Evolutionary conservation across 2,113 vertebrate species (phyloP), one percentile per base, ranked within the genome.

Genomic region (Plotosus lineatus): DNA sequence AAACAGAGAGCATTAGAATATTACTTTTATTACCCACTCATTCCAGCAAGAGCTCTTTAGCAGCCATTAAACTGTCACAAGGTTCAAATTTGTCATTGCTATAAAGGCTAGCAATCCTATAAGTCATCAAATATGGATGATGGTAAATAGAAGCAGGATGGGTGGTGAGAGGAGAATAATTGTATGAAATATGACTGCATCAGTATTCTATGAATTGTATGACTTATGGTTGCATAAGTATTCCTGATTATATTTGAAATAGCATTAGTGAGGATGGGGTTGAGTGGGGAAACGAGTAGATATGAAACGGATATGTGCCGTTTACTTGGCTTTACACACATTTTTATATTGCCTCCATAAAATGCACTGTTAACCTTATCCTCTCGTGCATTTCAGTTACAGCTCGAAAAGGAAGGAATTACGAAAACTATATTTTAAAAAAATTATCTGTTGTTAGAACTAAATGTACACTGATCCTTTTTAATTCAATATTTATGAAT

Each of bases 31-130:
- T 92, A 94, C 94, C 93, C 82, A 48, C 87, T 87, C 81, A 82
- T 91, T 91, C 90, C 86, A 94, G 92, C 93, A 92, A 92, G 92
- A 92, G 95, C 94, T 96, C 95, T 97, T 96, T 95, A 96, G 93
- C 91, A 93, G 95, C 94, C 94, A 84, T 98, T 97, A 98, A 98
- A 91, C 92, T 96, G 95, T 95, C 96, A 89, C 85, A 89, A 91
- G 88, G 89, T 89, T 88, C 94, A 94, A 93, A 96, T 96, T 95
- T 95, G 95, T 96, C 95, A 95, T 90, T 90, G 89, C 66, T 94
- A 95, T 94, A 93, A 94, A 94, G 90, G 90, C 92, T 91, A 89
- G 90, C 91, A 94, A 92, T 94, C 94, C 93, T 93, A 94, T 95
- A 95, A 95, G 95, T 93, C 93, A 95, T 96, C 94, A 95, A 97